Evolutionary conservation across 2,888 invertebrate genomes (phyloP), one percentile per base, ranked within the genome.

Genomic region (Acronicta leporina): DNA sequence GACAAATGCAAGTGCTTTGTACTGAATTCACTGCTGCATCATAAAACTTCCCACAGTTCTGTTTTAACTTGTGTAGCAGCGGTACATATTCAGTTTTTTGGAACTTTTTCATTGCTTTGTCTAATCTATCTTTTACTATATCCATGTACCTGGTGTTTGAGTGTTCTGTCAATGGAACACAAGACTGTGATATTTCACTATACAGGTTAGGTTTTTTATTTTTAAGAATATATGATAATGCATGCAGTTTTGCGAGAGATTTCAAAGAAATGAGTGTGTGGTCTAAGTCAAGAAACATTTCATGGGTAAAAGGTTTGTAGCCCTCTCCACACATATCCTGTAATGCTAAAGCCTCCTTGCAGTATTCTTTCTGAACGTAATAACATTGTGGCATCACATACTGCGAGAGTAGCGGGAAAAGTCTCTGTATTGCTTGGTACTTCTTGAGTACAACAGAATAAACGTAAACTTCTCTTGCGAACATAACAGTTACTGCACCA

Each of bases 401-500:
- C 9, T 77, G 77, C 2, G 59, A 58, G 2, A 61, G 16, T 6
- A 41, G 10, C 1, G 79, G 53, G 15, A 80, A 44, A n/a, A 56
- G 49, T 47, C 67, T 45, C 61, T 87, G 90, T 25, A 91, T 50
- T 49, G 85, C 74, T 40, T 64, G 38, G 66, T 89, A 93, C 52
- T 77, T 81, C 38, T 73, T 64, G 1, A 93, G 73, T 44, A 94
- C 54, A 42, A 80, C 72, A 1, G 86, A 78, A 62, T 94, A 94
- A 40, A 90, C 81, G 76, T 81, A 94, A 35, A 92, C 87, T 83
- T 94, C 94, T 66, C 87, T 82, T 1, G 75, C 79, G 73, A 93
- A 94, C 82, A 93, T 85, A 8, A 77, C 40, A 7, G 91, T 90
- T 2, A 94, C 74, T 3, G 94, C 93, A 0, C 92, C 93, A 42